These are phyloP conservation scores for Mormyrus hasselquistii DNA, from an alignment of 2,797 vertebrate species.

Conservation along the genomic window DNA sequence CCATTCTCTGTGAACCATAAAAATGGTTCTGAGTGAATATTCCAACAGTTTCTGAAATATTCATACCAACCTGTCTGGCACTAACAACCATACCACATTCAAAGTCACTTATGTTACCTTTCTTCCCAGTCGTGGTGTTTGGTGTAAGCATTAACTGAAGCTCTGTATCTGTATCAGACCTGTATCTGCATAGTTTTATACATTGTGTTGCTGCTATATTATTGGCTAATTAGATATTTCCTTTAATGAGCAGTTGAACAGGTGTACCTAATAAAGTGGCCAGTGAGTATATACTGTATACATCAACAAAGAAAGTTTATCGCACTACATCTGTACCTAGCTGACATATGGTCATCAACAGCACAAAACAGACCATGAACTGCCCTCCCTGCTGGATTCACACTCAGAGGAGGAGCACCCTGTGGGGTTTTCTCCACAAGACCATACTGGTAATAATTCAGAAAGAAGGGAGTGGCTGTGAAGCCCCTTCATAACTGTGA, in stretches of 20 bases:
- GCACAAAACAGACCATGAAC: not conserved
- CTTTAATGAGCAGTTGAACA: not conserved
- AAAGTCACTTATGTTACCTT: not conserved
- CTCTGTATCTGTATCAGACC: not conserved
- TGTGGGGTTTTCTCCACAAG: not conserved
- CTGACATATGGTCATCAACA: not conserved
- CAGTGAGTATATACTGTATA: not conserved
- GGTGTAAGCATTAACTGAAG: not conserved
- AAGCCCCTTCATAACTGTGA: not conserved
- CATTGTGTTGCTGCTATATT: not conserved
- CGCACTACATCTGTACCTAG: not conserved
- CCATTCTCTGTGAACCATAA: not conserved
- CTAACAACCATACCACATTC: not conserved
- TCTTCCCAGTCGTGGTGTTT: not conserved
- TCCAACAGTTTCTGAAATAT: not conserved
- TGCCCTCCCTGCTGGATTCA: not conserved
- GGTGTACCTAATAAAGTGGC: not conserved
- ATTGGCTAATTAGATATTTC: not conserved
- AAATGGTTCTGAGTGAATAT: not conserved
- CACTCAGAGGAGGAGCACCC: not conserved
- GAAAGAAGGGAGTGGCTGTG: not conserved
- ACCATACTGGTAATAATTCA: not conserved
- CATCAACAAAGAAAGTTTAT: not conserved
- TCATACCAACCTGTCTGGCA: not conserved
- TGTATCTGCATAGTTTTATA: not conserved